phyloP scores from a whole-genome alignment of 2,888 invertebrate genomes.

The Hirudinaria manillensis region DNA sequence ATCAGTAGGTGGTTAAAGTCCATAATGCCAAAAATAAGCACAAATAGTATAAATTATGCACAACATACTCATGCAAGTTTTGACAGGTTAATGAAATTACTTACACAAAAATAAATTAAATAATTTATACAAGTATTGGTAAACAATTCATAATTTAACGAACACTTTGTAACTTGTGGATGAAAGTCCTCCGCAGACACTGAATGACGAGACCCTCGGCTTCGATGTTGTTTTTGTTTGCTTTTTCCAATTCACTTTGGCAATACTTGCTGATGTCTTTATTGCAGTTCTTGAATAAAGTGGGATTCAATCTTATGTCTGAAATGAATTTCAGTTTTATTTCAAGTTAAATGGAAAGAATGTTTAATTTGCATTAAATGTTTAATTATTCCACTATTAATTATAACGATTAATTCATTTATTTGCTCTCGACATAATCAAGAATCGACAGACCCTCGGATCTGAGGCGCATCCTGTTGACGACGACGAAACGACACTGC shows the following conservation, averaged over 20 bases:
- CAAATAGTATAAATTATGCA: too few species aligned
- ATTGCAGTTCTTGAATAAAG: constrained; percentile 73
- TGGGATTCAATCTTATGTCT: constrained; percentile 82
- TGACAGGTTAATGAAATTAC: neutral
- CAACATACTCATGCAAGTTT: too few species aligned
- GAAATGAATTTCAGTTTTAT: neutral
- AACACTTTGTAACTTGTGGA: constrained; percentile 35
- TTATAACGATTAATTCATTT: too few species aligned
- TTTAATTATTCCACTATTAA: too few species aligned
- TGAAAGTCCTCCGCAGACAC: constrained; percentile 65
- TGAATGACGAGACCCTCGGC: constrained; percentile 76
- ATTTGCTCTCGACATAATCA: too few species aligned
- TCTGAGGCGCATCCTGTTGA: constrained; percentile 31
- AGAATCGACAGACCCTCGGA: constrained; percentile 15
- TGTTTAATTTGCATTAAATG: too few species aligned
- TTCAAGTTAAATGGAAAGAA: too few species aligned
- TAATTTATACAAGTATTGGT: neutral
- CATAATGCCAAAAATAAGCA: too few species aligned
- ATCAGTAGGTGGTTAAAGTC: too few species aligned
- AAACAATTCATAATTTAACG: neutral
- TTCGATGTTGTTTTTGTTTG: constrained; percentile 53
- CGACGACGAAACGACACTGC: constrained; percentile 68
- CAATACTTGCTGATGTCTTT: constrained; percentile 74
- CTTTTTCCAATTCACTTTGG: constrained; percentile 33
- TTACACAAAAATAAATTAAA: neutral